Evolutionary conservation across 2,888 invertebrate species (phyloP).

Genomic region (Nomada ferruginata): DNA sequence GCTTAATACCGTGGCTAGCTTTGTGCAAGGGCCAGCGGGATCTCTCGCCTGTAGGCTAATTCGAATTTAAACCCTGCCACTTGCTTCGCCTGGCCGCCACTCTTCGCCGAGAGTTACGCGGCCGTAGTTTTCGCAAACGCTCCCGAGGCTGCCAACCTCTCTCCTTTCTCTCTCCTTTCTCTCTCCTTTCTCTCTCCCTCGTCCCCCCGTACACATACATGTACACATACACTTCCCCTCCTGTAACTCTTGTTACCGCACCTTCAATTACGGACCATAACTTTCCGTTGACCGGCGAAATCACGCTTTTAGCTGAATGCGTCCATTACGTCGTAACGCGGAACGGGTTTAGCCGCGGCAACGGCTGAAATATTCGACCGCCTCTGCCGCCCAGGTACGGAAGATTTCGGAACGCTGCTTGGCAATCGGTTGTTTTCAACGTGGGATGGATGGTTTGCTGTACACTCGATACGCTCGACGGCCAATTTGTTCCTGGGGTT

Average conservation of each 20-base stretch:
- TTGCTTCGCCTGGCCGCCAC: slow-evolving; percentile 51
- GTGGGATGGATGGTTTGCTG: neutral
- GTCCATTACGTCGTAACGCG: slow-evolving; percentile 52
- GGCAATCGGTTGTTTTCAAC: neutral
- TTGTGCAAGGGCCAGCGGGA: slow-evolving; percentile 70
- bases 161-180: neutral
- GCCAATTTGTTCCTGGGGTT: neutral
- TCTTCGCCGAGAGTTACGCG: slow-evolving; percentile 57
- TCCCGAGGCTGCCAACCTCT: slow-evolving; percentile 18
- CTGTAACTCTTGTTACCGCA: slow-evolving; percentile 51
- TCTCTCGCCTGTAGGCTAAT: slow-evolving; percentile 71
- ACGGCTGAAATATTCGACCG: slow-evolving; percentile 33
- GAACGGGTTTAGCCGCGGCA: slow-evolving; percentile 50
- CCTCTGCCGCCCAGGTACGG: neutral
- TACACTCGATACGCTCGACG: neutral
- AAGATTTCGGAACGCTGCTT: slow-evolving; percentile 1
- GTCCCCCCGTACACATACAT: neutral
- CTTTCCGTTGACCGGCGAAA: slow-evolving; percentile 58
- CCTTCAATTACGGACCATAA: slow-evolving; percentile 50
- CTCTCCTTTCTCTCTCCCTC: neutral
- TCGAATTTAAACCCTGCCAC: slow-evolving; percentile 75
- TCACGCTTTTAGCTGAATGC: slow-evolving; percentile 59
- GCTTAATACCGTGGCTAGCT: slow-evolving; percentile 77
- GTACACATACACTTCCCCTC: neutral
- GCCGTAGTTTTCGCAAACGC: slow-evolving; percentile 57